Evolutionary conservation across 2,797 vertebrate species (phyloP).

Genomic region (Morus bassanus): DNA sequence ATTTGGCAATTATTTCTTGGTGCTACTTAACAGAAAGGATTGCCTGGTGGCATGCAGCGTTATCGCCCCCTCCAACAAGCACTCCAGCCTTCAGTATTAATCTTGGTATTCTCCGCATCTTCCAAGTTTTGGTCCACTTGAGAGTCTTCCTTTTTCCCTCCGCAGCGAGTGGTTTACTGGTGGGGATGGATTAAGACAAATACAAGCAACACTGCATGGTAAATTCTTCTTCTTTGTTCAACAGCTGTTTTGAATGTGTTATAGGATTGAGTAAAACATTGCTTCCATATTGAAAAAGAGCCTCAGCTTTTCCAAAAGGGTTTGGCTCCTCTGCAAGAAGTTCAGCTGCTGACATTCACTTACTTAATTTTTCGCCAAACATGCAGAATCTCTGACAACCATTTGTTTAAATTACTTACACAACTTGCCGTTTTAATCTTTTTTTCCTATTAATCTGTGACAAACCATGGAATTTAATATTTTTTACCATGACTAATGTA

Average conservation of each 20-base stretch:
- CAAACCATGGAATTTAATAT: constrained; percentile 66
- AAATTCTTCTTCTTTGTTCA: constrained; percentile 12
- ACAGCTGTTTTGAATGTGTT: constrained; percentile 40
- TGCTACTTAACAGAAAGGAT: not conserved
- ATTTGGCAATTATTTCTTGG: not conserved
- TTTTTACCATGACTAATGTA: constrained; percentile 69
- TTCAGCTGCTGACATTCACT: constrained; percentile 54
- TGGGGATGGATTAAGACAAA: constrained; percentile 41
- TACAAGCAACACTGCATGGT: not conserved
- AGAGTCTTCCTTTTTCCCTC: not conserved
- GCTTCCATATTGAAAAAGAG: not conserved
- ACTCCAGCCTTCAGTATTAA: not conserved
- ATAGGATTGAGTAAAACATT: not conserved
- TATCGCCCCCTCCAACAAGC: not conserved
- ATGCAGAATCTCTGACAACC: constrained; percentile 51
- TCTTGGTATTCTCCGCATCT: not conserved
- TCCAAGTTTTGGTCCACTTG: constrained; percentile 6
- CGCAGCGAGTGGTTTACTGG: rapidly evolving
- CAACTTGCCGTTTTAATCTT: constrained; percentile 50
- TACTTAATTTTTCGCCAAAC: constrained; percentile 54
- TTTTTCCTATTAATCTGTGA: constrained; percentile 68
- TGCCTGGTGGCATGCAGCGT: rapidly evolving
- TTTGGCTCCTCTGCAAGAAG: constrained; percentile 48
- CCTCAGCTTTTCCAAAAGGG: constrained; percentile 17
- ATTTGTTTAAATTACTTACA: constrained; percentile 61